These are phyloP conservation scores for Odocoileus hemionus DNA, from an alignment of 2,113 vertebrate species.

Conservation along the genomic window DNA sequence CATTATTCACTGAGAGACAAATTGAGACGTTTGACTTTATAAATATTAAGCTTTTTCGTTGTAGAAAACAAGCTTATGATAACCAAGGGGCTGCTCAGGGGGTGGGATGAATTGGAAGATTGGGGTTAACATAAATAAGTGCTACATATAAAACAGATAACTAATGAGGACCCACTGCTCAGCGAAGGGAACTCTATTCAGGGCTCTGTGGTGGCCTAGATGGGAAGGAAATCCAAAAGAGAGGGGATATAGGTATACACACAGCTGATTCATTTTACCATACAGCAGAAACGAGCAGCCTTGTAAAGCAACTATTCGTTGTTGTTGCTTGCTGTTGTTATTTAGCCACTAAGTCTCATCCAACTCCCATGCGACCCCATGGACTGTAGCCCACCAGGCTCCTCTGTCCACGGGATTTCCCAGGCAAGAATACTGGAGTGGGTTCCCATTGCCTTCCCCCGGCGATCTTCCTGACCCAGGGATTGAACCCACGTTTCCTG, in stretches of 20 bases:
- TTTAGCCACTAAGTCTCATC: neutral
- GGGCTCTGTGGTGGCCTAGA: neutral
- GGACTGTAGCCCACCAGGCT: neutral
- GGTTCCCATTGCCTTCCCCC: neutral
- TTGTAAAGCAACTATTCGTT: neutral
- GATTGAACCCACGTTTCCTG: neutral
- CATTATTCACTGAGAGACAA: neutral
- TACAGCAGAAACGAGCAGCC: neutral
- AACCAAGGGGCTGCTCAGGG: neutral
- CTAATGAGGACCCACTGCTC: neutral
- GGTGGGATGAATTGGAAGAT: neutral
- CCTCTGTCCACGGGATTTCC: neutral
- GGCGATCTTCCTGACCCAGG: neutral
- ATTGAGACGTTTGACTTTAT: neutral
- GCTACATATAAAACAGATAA: neutral
- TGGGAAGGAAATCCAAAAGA: fast-evolving
- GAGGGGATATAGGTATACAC: fast-evolving
- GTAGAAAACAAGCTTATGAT: neutral
- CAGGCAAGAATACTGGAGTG: neutral
- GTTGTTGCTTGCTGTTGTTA: too few species aligned
- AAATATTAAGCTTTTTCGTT: neutral
- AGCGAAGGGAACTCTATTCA: neutral
- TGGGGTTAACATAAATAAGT: neutral
- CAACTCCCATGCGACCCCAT: fast-evolving
- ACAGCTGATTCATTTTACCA: fast-evolving